Evolutionary conservation across 2,113 vertebrate species (phyloP).

Genomic region (Anguilla japonica): DNA sequence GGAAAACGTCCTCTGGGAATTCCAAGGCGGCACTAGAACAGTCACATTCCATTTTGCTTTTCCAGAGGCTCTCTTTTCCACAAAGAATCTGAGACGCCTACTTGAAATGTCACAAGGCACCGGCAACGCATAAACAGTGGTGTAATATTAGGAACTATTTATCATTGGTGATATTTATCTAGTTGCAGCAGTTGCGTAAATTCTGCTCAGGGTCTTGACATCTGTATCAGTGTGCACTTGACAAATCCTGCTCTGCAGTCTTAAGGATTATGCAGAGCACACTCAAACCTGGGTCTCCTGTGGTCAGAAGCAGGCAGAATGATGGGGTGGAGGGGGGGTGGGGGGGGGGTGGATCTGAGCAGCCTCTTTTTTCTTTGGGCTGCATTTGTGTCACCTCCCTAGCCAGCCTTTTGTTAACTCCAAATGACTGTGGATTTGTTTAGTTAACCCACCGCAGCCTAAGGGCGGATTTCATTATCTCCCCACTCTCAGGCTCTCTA

Average conservation of each 20-base stretch:
- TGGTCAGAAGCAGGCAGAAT: neutral
- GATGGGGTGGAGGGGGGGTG: constrained; percentile 11
- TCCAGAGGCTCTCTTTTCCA: neutral
- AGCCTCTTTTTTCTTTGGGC: constrained; percentile 36
- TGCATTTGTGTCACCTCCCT: constrained; percentile 41
- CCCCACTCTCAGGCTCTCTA: constrained; percentile 63
- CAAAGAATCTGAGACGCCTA: neutral
- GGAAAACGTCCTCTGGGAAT: neutral
- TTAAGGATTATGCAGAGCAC: neutral
- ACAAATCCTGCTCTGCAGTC: neutral
- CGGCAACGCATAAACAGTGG: neutral
- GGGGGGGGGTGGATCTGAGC: constrained; percentile 38
- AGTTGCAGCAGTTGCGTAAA: neutral
- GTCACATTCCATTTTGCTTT: neutral
- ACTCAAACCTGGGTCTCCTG: neutral
- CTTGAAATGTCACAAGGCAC: constrained; percentile 10
- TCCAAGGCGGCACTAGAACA: neutral
- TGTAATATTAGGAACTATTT: neutral
- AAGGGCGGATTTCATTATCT: constrained; percentile 65
- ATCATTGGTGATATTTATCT: neutral
- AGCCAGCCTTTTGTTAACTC: constrained; percentile 53
- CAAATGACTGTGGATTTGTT: constrained; percentile 62
- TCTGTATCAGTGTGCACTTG: neutral
- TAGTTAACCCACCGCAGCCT: constrained; percentile 65
- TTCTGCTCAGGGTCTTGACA: neutral